A percentile compares a stretch with the other conserved stretches of the same genome.
phyloP scores from a whole-genome alignment of 2,888 invertebrate genomes.

The Drosophila mimica region DNA sequence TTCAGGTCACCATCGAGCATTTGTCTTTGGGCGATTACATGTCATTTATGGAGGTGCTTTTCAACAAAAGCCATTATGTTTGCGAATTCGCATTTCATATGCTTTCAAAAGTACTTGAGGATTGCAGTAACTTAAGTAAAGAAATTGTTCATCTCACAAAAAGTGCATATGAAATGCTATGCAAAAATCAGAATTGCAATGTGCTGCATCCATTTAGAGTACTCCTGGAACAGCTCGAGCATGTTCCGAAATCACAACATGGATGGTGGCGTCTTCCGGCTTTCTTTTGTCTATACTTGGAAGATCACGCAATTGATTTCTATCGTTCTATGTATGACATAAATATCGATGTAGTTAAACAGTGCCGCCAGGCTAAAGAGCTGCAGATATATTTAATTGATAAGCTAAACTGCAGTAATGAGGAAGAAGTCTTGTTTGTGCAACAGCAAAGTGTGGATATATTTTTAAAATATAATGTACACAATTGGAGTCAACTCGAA shows the following conservation, averaged over 20 bases:
- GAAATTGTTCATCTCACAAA: constrained; percentile 8
- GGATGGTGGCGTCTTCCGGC: constrained; percentile 26
- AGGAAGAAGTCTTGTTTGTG: constrained; percentile 9
- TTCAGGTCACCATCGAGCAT: not conserved
- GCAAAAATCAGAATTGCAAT: not conserved
- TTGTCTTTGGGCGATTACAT: constrained; percentile 10
- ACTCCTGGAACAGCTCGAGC: not conserved
- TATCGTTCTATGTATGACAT: constrained; percentile 1
- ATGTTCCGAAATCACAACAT: constrained; percentile 4
- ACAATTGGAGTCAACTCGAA: constrained; percentile 12
- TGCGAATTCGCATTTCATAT: not conserved
- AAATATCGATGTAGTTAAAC: not conserved
- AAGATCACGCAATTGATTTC: not conserved
- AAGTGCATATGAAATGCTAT: constrained; percentile 2
- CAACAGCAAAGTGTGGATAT: not conserved
- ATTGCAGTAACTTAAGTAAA: not conserved
- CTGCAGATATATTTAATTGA: constrained; percentile 9
- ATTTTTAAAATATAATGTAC: constrained; percentile 3
- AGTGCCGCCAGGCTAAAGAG: not conserved
- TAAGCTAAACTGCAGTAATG: constrained; percentile 1
- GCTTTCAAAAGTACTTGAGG: not conserved
- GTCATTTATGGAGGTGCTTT: not conserved
- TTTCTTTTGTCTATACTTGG: not conserved
- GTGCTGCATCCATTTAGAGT: not conserved
- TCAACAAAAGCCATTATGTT: not conserved